Base-by-base conservation (phyloP, 2,797 vertebrate species). In the Dicrostonyx torquatus region DNA sequence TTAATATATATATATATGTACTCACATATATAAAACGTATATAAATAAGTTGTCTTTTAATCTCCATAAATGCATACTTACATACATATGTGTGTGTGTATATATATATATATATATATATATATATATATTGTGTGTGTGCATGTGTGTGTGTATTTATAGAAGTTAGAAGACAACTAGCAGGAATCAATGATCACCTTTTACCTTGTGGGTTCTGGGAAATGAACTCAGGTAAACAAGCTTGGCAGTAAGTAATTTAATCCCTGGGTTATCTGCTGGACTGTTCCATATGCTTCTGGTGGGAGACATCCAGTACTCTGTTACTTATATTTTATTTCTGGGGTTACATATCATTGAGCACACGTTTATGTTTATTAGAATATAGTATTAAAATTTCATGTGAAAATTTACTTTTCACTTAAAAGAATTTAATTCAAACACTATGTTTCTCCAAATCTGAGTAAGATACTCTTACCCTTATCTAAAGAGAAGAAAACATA, bases 331-430 rank as follows among this genome's bases (percentile, higher is more conserved):
- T 75, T 76, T 75, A 29, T 90, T 92, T 66, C 45, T 84, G 24
- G 1, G 58, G 11, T 82, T 78, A 12, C 6, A 40, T 37, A 13
- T 68, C n/a, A 29, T 86, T 73, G 24, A 60, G 50, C 18, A 73
- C 58, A 31, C 20, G 3, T 24, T 92, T 10, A 34, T 40, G 89
- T 83, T 53, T 43, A 80, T n/a, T 88, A 18, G 12, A 68, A 88
- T 82, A 4, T 3, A 20, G 86, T 72, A 89, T 31, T 95, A 89
- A 77, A 15, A 66, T 20, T 91, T 89, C 24, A 34, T 45, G 95
- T 37, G 80, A 15, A 89, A 45, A 55, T 31, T 75, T 87, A 0
- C 45, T n/a, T 3, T 34, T 89, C 31, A 60, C 79, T 93, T 88
- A 3, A 82, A 92, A n/a, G 3, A 50, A 88, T 64, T 90, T 3